Base-by-base conservation (phyloP, 2,888 invertebrate species). In the Tiphia femorata region DNA sequence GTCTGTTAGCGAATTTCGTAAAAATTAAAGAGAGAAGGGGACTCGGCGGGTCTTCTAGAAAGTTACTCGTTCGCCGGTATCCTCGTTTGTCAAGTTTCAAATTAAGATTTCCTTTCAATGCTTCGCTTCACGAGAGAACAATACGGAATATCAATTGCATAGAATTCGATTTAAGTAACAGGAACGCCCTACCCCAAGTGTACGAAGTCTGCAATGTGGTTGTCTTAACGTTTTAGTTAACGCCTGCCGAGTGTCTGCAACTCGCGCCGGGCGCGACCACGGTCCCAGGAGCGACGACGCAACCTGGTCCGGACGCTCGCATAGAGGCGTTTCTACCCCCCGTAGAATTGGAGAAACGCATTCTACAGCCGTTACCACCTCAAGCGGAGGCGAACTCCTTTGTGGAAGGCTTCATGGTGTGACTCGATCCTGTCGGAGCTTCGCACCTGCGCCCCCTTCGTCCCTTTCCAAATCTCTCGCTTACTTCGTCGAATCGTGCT, bases 361-460 rank as follows among this genome's bases (percentile, higher is more conserved):
- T 81, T 49, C 72, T 77, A 20, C 62, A 78, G 41, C 55, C 75
- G 37, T 70, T 73, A 10, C 73, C 78, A 8, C 70, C 79, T 1
- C 80, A 79, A 54, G 74, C 77, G 25, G 77, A 79, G 3, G 80
- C 81, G 63, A 80, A 75, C 60, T 77, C 78, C 30, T 77, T 76
- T 64, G 72, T 78, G 50, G 78, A 79, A 49, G 66, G 78, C 33
- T 79, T 79, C 58, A 77, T 78, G 75, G 77, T 79, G 37, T 74
- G 70, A 75, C 57, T 40, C 29, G 12, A n/a, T n/a, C n/a, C n/a
- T n/a, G n/a, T n/a, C n/a, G n/a, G n/a, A n/a, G n/a, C n/a, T n/a
- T n/a, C n/a, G n/a, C n/a, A n/a, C n/a, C n/a, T n/a, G n/a, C n/a
- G n/a, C n/a, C n/a, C n/a, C n/a, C n/a, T n/a, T n/a, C n/a, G n/a